Percentiles rank a stretch among this genome's conserved stretches.
Evolutionary conservation across 2,113 vertebrate species (phyloP).

Genomic region (Ondatra zibethicus): DNA sequence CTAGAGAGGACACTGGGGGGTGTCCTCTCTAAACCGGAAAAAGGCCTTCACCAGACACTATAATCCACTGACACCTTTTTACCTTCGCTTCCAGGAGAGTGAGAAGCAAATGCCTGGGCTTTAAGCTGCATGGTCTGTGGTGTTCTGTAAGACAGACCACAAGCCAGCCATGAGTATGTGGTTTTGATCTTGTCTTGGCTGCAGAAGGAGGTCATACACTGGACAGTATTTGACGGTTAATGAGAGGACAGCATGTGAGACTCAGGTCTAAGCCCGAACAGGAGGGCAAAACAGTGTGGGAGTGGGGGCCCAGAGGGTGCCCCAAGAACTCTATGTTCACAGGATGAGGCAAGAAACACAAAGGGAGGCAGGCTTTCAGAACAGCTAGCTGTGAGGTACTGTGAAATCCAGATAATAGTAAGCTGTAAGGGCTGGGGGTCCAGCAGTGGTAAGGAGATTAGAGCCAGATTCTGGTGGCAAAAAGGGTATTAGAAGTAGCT

Average conservation of each 20-base stretch:
- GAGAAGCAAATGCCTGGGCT: background rate
- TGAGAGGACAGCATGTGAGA: background rate
- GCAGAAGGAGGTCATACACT: background rate
- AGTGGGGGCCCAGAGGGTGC: background rate
- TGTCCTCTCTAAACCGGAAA: background rate
- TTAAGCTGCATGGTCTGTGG: background rate
- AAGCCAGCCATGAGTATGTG: too few species aligned
- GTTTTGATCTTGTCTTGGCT: background rate
- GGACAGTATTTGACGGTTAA: background rate
- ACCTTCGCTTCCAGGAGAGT: background rate
- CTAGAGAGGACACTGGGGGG: background rate
- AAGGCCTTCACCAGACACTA: background rate
- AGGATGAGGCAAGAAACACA: background rate
- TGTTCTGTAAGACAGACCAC: background rate
- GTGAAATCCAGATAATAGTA: background rate
- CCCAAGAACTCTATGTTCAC: background rate
- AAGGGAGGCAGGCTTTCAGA: background rate
- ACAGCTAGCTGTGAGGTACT: background rate
- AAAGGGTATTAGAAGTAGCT: background rate
- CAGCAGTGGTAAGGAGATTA: background rate
- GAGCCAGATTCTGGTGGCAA: background rate
- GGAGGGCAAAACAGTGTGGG: too few species aligned
- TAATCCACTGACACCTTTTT: background rate
- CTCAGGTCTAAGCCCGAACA: too few species aligned
- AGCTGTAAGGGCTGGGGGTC: background rate